Evolutionary conservation across 2,888 invertebrate genomes (phyloP).

Genomic region (Pediacus dermestoides): DNA sequence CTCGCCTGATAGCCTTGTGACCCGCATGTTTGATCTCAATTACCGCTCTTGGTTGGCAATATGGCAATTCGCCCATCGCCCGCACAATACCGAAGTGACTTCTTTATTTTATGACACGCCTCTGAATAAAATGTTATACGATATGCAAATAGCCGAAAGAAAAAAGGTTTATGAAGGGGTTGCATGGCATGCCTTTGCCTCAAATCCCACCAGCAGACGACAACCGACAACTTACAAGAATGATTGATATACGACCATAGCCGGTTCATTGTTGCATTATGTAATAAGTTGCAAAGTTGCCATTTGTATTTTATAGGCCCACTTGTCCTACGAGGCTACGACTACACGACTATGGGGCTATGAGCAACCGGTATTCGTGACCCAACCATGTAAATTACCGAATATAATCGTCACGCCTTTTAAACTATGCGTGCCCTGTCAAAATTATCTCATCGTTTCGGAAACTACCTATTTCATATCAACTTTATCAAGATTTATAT

Average conservation of each 20-base stretch:
- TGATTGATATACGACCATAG: too few relatives aligned
- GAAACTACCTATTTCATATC: constrained; percentile 39
- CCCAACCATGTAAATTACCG: constrained; percentile 36
- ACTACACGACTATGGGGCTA: too few relatives aligned
- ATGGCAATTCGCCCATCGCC: constrained; percentile 30
- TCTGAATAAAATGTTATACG: too few relatives aligned
- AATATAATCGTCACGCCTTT: constrained; percentile 41
- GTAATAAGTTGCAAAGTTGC: too few relatives aligned
- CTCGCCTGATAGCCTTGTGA: constrained; percentile 15
- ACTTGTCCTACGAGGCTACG: too few relatives aligned
- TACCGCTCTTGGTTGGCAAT: constrained; percentile 12
- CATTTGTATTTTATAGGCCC: too few relatives aligned
- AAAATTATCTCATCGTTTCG: constrained; percentile 43
- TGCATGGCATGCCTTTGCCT: too few relatives aligned
- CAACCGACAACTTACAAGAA: too few relatives aligned
- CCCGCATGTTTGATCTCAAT: constrained; percentile 33
- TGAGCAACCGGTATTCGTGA: constrained; percentile 35
- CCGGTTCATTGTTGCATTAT: too few relatives aligned
- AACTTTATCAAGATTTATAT: constrained; percentile 41
- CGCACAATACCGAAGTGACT: constrained; percentile 24
- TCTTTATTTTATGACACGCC: constrained; percentile 30
- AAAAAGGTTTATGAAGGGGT: too few relatives aligned
- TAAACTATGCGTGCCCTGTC: constrained; percentile 42
- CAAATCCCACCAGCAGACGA: too few relatives aligned
- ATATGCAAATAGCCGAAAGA: too few relatives aligned